Evolutionary conservation across 2,888 invertebrate genomes (phyloP).

Genomic region (Melangyna quadrimaculata): DNA sequence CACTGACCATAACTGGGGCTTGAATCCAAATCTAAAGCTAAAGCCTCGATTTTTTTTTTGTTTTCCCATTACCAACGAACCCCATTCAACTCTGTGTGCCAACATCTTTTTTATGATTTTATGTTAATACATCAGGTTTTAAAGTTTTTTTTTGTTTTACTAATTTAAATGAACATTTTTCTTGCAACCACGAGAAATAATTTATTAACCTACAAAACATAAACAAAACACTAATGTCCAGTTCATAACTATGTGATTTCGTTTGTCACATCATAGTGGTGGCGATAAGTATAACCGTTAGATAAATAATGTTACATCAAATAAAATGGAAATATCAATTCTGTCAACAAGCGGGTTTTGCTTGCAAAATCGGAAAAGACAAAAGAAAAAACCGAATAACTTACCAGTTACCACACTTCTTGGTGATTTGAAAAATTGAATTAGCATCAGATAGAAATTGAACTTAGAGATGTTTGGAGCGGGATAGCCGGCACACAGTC

Average conservation of each 20-base stretch:
- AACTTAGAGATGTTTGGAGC: conserved; percentile 19
- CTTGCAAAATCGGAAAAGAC: conserved; percentile 49
- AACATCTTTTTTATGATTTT: conserved; percentile 1
- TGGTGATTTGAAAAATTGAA: conserved; percentile 7
- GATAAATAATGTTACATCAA: conserved; percentile 62
- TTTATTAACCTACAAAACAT: conserved; percentile 16
- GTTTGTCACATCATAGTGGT: conserved; percentile 13
- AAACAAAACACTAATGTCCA: conserved; percentile 19
- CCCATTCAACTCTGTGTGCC: neutral
- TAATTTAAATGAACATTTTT: neutral
- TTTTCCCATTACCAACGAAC: neutral
- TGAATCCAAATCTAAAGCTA: neutral
- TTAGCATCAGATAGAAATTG: conserved; percentile 16
- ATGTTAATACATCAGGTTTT: conserved; percentile 8
- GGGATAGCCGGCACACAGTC: neutral
- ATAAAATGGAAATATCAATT: conserved; percentile 36
- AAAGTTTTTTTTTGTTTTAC: conserved; percentile 37
- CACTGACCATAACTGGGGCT: neutral
- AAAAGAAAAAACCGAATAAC: conserved; percentile 13
- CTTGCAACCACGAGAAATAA: conserved; percentile 5
- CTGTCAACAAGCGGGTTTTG: conserved; percentile 25
- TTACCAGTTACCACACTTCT: neutral
- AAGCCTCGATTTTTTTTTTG: neutral
- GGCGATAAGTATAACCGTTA: conserved; percentile 21
- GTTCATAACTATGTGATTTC: conserved; percentile 24